phyloP scores from a whole-genome alignment of 2,113 vertebrate genomes.

The Vulpes ferrilata region DNA sequence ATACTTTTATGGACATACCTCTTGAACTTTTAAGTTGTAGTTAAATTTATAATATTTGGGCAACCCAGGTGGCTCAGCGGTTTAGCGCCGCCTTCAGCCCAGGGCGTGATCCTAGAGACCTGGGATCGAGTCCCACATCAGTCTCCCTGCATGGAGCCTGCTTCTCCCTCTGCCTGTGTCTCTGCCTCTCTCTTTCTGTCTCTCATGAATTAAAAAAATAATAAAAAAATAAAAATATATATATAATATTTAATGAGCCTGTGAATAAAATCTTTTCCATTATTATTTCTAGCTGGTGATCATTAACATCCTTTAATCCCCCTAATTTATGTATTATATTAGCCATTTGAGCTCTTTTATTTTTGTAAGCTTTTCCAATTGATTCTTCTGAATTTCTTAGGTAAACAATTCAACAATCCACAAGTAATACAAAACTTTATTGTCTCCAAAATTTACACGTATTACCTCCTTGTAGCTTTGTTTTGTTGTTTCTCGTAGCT shows the following conservation, averaged over 20 bases:
- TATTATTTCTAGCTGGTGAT: not conserved
- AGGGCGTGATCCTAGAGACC: too few relatives aligned
- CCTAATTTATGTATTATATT: not conserved
- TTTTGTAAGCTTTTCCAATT: not conserved
- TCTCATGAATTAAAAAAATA: too few relatives aligned
- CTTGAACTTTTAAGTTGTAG: constrained; percentile 8
- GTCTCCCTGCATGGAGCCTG: too few relatives aligned
- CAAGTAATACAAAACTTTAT: not conserved
- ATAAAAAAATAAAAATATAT: too few relatives aligned
- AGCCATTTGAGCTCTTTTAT: not conserved
- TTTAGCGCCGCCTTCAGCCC: too few relatives aligned
- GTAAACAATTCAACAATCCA: not conserved
- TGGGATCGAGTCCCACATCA: too few relatives aligned
- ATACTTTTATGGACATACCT: not conserved
- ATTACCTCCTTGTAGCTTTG: not conserved
- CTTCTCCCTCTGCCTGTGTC: too few relatives aligned
- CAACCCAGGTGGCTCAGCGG: too few relatives aligned
- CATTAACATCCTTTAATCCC: not conserved
- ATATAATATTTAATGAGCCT: not conserved
- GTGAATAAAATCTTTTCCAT: not conserved
- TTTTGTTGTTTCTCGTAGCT: not conserved
- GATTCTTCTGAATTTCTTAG: not conserved
- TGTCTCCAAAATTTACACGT: not conserved
- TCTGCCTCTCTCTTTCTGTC: too few relatives aligned
- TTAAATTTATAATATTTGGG: not conserved